Percentiles rank a stretch among this genome's conserved stretches.
Evolutionary conservation across 2,888 invertebrate genomes (phyloP).

Genomic region (Rhingia rostrata): DNA sequence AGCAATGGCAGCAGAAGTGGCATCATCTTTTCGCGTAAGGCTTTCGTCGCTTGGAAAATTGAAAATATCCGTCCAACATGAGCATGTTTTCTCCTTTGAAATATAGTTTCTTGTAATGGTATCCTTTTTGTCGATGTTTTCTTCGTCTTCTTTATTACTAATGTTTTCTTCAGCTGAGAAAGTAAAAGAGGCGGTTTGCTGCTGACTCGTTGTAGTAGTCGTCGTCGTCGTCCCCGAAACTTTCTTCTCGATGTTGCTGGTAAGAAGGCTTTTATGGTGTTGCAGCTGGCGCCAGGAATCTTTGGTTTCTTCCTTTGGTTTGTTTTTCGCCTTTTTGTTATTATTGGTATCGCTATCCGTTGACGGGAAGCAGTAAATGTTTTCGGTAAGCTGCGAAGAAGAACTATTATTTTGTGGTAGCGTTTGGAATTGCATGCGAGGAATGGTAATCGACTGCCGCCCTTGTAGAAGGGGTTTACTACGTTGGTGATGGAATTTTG

Average conservation of each 20-base stretch:
- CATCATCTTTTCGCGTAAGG: constrained; percentile 47
- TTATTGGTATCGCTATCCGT: constrained; percentile 21
- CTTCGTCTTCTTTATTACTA: constrained; percentile 8
- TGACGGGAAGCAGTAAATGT: constrained; percentile 43
- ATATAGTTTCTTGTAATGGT: constrained; percentile 47
- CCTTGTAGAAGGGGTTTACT: constrained; percentile 51
- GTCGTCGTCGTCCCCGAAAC: constrained; percentile 20
- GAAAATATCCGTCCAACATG: constrained; percentile 48
- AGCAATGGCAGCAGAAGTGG: constrained; percentile 32
- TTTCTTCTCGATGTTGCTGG: constrained; percentile 42
- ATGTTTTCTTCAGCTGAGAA: background rate
- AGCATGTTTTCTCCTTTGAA: constrained; percentile 39
- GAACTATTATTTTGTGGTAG: constrained; percentile 39
- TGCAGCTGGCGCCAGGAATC: constrained; percentile 44
- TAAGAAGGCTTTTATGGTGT: constrained; percentile 40
- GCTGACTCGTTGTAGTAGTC: constrained; percentile 19
- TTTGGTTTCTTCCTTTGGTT: constrained; percentile 19
- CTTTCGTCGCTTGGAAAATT: constrained; percentile 50
- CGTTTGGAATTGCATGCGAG: constrained; percentile 42
- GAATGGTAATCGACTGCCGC: constrained; percentile 40
- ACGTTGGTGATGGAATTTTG: constrained; percentile 69
- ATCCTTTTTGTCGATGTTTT: constrained; percentile 56
- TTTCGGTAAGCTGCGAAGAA: constrained; percentile 43
- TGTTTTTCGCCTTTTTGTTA: constrained; percentile 8
- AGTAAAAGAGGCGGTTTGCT: background rate